Percentiles rank a stretch among this genome's conserved stretches.
Evolutionary conservation across 1,140 invertebrate species (phyloP).

Genomic region (Procambarus clarkii): DNA sequence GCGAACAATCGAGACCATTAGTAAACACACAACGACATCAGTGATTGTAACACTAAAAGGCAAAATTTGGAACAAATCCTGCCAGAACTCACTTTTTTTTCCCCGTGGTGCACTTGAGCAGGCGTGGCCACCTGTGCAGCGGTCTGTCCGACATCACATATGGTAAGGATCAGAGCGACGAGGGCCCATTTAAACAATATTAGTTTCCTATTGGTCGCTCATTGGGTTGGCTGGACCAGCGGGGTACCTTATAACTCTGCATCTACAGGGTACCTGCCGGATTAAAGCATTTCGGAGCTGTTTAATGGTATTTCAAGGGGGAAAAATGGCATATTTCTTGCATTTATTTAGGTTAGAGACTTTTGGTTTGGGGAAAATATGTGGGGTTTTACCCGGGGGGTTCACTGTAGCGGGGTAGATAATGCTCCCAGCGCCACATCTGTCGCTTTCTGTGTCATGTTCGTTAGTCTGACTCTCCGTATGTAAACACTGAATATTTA

Average conservation of each 20-base stretch:
- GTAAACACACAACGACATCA: too few species aligned
- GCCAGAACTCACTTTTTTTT: not conserved
- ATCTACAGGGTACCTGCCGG: too few species aligned
- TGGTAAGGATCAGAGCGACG: slow-evolving; percentile 68
- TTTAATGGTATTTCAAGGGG: too few species aligned
- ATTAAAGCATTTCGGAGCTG: too few species aligned
- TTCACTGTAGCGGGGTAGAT: slow-evolving; percentile 47
- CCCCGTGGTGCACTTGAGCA: slow-evolving; percentile 19
- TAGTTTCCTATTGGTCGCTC: slow-evolving; percentile 69
- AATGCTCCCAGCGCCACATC: slow-evolving; percentile 46
- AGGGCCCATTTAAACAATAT: slow-evolving; percentile 70
- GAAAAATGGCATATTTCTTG: too few species aligned
- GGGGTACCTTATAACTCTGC: not conserved
- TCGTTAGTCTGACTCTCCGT: slow-evolving; percentile 1
- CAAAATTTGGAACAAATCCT: not conserved
- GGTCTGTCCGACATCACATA: slow-evolving; percentile 58
- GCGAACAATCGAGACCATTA: too few species aligned
- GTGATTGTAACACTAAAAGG: too few species aligned
- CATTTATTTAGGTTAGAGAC: too few species aligned
- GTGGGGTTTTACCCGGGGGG: not conserved
- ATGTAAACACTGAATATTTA: slow-evolving; percentile 20
- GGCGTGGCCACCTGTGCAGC: slow-evolving; percentile 57
- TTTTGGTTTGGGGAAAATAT: not conserved
- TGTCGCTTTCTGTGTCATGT: slow-evolving; percentile 44
- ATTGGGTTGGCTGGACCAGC: slow-evolving; percentile 31